A percentile compares a stretch with the other conserved stretches of the same genome.
Evolutionary conservation across 2,888 invertebrate genomes (phyloP).

Genomic region (Frankliniella fusca): DNA sequence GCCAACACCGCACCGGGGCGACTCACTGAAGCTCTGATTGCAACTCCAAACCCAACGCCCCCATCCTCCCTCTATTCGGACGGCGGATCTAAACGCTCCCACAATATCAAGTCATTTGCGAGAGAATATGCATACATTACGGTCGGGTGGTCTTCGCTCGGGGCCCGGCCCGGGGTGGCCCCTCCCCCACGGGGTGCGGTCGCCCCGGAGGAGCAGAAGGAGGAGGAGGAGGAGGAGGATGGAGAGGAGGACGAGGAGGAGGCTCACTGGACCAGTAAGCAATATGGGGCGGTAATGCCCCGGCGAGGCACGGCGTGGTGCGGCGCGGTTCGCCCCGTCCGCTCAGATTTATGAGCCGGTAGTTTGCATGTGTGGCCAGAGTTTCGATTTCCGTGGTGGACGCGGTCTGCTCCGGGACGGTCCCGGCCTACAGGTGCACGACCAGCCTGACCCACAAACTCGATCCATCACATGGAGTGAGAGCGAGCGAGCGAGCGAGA

Average conservation of each 20-base stretch:
- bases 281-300: too few relatives aligned
- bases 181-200: not conserved
- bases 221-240: not conserved
- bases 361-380: conserved; percentile 18
- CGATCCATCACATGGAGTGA: too few relatives aligned
- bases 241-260: too few relatives aligned
- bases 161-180: not conserved
- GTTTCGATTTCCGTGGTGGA: conserved; percentile 3
- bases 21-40: not conserved
- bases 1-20: not conserved
- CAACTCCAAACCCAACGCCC: too few relatives aligned
- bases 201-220: too few relatives aligned
- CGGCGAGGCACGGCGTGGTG: too few relatives aligned
- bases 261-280: too few relatives aligned
- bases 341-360: conserved; percentile 3
- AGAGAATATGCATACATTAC: conserved; percentile 3
- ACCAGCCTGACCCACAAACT: too few relatives aligned
- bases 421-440: not conserved
- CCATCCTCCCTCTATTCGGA: too few relatives aligned
- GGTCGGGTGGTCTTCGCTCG: not conserved
- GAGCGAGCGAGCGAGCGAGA: too few relatives aligned
- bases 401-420: not conserved
- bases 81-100: not conserved
- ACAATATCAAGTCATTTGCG: not conserved
- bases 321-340: too few relatives aligned